Evolutionary conservation across 2,113 vertebrate species (phyloP).

Genomic region (Halcyon senegalensis): DNA sequence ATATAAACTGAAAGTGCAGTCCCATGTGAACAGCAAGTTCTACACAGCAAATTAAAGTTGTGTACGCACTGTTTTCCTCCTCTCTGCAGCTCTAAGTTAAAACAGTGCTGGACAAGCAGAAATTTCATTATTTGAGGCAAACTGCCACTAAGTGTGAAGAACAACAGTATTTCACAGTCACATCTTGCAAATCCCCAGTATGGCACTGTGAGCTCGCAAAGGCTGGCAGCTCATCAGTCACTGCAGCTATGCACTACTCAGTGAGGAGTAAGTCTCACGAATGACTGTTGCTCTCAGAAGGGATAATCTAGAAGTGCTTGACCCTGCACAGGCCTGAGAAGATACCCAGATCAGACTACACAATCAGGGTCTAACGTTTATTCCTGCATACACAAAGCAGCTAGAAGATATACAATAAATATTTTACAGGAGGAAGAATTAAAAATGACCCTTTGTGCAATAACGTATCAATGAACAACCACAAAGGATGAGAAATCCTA

Average conservation of each 20-base stretch:
- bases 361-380: not conserved
- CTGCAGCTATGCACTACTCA: not conserved
- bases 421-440: too few relatives aligned
- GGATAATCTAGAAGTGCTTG: not conserved
- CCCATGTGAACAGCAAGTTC: not conserved
- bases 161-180: not conserved
- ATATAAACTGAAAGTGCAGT: not conserved
- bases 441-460: too few relatives aligned
- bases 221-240: not conserved
- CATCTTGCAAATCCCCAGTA: not conserved
- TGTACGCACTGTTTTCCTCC: accelerated
- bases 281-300: not conserved
- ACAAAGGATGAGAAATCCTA: not conserved
- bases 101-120: not conserved
- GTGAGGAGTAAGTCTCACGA: accelerated
- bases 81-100: not conserved
- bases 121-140: not conserved
- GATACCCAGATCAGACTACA: not conserved
- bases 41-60: not conserved
- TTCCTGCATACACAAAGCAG: too few relatives aligned
- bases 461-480: too few relatives aligned
- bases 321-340: not conserved
- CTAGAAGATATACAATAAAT: too few relatives aligned
- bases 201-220: not conserved
- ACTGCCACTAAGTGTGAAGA: not conserved